Conservation (phyloP, 1,140 invertebrate genomes). For the Fopius arisanus region DNA sequence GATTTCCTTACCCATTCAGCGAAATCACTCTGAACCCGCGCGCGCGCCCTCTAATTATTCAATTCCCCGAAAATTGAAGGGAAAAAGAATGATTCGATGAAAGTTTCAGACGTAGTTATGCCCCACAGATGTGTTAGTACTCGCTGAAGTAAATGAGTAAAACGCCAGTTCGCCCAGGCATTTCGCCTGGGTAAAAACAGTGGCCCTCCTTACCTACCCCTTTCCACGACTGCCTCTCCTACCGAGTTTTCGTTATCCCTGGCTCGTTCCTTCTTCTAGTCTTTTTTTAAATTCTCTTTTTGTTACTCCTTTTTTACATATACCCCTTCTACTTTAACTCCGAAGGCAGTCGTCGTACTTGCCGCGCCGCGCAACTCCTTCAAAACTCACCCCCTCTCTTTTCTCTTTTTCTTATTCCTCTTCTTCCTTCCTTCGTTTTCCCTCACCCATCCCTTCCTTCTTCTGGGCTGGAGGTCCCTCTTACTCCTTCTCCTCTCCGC, state of each 20-base stretch:
- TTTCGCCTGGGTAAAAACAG: slow-evolving; percentile 5
- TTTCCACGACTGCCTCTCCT: not conserved
- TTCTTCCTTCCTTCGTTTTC: slow-evolving; percentile 28
- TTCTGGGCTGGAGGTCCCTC: slow-evolving; percentile 17
- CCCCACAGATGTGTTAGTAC: slow-evolving; percentile 8
- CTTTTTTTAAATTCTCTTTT: not conserved
- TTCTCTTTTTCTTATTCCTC: slow-evolving; percentile 18
- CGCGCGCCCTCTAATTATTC: not conserved
- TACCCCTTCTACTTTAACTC: slow-evolving; percentile 11
- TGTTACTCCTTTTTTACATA: slow-evolving; percentile 12
- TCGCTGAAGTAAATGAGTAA: slow-evolving; percentile 11
- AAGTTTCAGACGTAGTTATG: not conserved
- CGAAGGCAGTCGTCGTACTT: slow-evolving; percentile 10
- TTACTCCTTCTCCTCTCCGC: slow-evolving; percentile 21
- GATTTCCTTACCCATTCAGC: not conserved
- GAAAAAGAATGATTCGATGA: not conserved
- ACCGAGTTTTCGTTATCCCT: slow-evolving; percentile 1
- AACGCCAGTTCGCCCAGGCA: slow-evolving; percentile 9
- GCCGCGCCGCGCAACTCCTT: slow-evolving; percentile 23
- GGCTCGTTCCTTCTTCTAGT: not conserved
- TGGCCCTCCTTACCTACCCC: slow-evolving; percentile 13
- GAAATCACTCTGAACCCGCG: not conserved
- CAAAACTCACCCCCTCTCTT: slow-evolving; percentile 37
- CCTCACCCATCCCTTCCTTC: slow-evolving; percentile 36
- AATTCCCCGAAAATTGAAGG: not conserved